Evolutionary conservation across 2,888 invertebrate species (phyloP).

Genomic region (Drosophila monieri): DNA sequence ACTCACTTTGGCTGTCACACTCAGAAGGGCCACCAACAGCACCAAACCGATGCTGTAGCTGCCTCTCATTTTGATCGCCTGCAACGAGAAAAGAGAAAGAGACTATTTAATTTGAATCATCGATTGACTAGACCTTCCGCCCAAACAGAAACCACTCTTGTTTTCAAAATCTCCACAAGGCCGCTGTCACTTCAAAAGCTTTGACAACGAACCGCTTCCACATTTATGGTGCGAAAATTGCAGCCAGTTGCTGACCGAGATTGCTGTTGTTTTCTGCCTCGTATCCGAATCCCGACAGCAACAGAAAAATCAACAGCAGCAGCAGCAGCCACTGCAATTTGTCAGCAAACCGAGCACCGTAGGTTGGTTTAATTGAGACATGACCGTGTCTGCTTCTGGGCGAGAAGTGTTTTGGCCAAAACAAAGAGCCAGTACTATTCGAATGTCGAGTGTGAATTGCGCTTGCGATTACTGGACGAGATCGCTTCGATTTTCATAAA

Average conservation of each 20-base stretch:
- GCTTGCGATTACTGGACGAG: constrained; percentile 45
- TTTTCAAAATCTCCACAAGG: constrained; percentile 39
- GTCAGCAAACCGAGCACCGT: constrained; percentile 31
- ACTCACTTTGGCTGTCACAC: constrained; percentile 5
- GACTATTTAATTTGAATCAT: constrained; percentile 3
- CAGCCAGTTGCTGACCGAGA: constrained; percentile 29
- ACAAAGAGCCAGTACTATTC: constrained; percentile 21
- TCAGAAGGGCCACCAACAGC: constrained; percentile 37
- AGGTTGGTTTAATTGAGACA: constrained; percentile 50
- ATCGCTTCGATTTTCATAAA: constrained; percentile 57
- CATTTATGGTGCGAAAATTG: constrained; percentile 47
- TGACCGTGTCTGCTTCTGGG: constrained; percentile 40
- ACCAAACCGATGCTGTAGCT: constrained; percentile 40
- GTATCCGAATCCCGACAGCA: constrained; percentile 8
- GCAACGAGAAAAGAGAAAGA: constrained; percentile 12
- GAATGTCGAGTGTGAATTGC: constrained; percentile 2
- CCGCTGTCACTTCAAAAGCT: constrained; percentile 41
- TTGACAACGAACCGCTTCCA: constrained; percentile 37
- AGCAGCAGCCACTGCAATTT: constrained; percentile 26
- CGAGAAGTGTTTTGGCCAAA: constrained; percentile 46
- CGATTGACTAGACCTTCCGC: constrained; percentile 32
- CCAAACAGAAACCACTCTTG: constrained; percentile 39
- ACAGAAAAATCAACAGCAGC: constrained; percentile 1
- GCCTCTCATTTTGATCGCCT: constrained; percentile 49
- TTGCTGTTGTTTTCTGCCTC: constrained; percentile 23